Conservation (phyloP, 2,888 invertebrate genomes). For the Diabrotica balteata region DNA sequence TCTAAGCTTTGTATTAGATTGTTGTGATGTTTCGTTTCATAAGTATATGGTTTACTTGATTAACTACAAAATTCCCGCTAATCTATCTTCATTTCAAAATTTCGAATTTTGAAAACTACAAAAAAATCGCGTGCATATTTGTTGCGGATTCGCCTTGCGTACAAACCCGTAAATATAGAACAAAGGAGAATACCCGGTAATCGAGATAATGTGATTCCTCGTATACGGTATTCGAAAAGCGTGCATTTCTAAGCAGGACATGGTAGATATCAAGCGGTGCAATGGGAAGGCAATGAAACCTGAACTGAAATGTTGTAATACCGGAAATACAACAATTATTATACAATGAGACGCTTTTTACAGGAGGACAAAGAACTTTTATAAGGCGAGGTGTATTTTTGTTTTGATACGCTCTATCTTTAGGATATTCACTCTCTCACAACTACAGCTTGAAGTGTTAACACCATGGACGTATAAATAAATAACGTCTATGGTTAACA, state of each 20-base stretch:
- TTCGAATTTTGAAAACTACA: too few relatives aligned
- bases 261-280: conserved; percentile 14
- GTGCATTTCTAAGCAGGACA: conserved; percentile 10
- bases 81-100: too few relatives aligned
- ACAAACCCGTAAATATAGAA: too few relatives aligned
- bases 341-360: conserved; percentile 33
- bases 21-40: too few relatives aligned
- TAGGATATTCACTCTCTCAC: conserved; percentile 14
- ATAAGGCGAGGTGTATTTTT: conserved; percentile 1
- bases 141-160: too few relatives aligned
- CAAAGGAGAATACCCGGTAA: too few relatives aligned
- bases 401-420: conserved; percentile 12
- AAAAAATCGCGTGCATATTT: too few relatives aligned
- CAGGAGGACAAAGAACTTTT: conserved; percentile 29
- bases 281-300: conserved; percentile 20
- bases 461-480: too few relatives aligned
- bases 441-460: not conserved
- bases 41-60: too few relatives aligned
- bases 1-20: too few relatives aligned
- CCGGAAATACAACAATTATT: conserved; percentile 36
- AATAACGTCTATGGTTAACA: too few relatives aligned
- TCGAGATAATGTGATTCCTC: not conserved
- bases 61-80: too few relatives aligned
- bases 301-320: conserved; percentile 33
- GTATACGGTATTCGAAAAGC: conserved; percentile 16